These are phyloP conservation scores for Squalus acanthias DNA, from an alignment of 2,797 vertebrate species.

Conservation along the genomic window DNA sequence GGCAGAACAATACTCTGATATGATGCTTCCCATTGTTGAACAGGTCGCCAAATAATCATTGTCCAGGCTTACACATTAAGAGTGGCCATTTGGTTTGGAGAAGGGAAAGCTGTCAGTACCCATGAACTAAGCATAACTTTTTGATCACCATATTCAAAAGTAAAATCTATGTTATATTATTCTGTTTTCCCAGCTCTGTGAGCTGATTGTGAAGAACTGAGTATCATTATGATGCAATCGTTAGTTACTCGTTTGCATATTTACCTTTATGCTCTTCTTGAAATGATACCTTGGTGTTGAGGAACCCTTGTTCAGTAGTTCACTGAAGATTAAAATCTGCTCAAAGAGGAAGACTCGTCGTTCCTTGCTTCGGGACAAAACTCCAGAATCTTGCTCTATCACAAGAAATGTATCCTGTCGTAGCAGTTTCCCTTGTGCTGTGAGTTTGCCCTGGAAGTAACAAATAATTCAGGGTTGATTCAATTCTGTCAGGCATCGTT, in stretches of 20 bases:
- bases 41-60: not conserved
- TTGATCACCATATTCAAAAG: not conserved
- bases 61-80: not conserved
- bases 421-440: conserved; percentile 88
- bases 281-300: conserved; percentile 90
- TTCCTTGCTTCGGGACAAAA: conserved; percentile 88
- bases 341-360: conserved; percentile 94
- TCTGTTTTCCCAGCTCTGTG: not conserved
- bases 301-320: conserved; percentile 90
- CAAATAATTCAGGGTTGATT: not conserved
- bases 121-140: not conserved
- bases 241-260: not conserved
- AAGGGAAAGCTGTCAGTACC: not conserved
- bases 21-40: not conserved
- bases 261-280: conserved; percentile 95
- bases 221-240: not conserved
- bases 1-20: not conserved
- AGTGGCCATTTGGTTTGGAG: not conserved
- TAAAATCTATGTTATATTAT: not conserved
- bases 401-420: conserved; percentile 97
- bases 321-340: conserved; percentile 97
- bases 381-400: conserved; percentile 80
- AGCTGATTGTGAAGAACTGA: not conserved
- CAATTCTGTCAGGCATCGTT: not conserved
- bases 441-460: conserved; percentile 79